Evolutionary conservation across 2,113 vertebrate genomes (phyloP).

Genomic region (human (Homo sapiens)): DNA sequence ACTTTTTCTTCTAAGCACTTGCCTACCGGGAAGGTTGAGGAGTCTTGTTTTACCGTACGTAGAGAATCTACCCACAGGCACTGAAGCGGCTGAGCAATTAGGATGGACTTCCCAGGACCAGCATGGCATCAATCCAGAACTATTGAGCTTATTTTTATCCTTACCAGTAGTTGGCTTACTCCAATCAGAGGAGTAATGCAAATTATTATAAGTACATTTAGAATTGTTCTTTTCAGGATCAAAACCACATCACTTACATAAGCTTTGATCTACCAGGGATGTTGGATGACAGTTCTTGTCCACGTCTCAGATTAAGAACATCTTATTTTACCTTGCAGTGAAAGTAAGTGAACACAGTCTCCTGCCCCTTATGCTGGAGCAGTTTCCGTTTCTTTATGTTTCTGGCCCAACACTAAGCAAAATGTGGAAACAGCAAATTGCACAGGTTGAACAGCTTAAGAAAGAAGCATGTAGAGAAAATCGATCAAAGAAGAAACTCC

Average conservation of each 20-base stretch:
- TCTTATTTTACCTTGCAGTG: slow-evolving; percentile 84
- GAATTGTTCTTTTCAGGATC: not conserved
- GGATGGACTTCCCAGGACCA: not conserved
- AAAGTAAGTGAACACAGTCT: slow-evolving; percentile 90
- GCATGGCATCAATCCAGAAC: not conserved
- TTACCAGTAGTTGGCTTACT: not conserved
- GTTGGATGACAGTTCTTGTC: not conserved
- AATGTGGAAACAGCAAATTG: slow-evolving; percentile 94
- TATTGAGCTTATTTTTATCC: not conserved
- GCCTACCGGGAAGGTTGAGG: not conserved
- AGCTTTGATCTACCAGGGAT: not conserved
- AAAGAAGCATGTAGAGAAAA: slow-evolving; percentile 75
- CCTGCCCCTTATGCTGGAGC: slow-evolving; percentile 89
- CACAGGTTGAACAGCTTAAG: slow-evolving; percentile 87
- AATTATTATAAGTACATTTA: not conserved
- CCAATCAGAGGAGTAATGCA: not conserved
- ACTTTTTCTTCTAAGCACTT: not conserved
- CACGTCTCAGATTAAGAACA: not conserved
- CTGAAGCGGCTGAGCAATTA: not conserved
- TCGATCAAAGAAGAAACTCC: slow-evolving; percentile 83
- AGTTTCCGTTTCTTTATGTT: slow-evolving; percentile 91
- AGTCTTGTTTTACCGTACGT: not conserved
- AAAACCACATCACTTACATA: not conserved
- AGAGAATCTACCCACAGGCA: not conserved
- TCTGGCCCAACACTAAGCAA: slow-evolving; percentile 86